Evolutionary conservation across 2,888 invertebrate species (phyloP).

Genomic region (Tetramorium bicarinatum): DNA sequence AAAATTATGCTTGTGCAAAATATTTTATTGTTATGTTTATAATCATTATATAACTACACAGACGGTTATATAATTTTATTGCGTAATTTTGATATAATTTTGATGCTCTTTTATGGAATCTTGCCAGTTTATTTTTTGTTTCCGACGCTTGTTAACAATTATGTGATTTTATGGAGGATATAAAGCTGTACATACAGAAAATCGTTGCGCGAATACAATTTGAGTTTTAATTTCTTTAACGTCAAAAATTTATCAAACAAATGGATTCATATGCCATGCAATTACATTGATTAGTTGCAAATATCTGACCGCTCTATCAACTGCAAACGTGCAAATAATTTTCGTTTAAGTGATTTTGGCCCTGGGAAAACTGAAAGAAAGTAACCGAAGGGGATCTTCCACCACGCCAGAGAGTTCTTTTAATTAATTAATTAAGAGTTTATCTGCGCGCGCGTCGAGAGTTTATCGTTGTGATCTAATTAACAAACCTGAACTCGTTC

Average conservation of each 20-base stretch:
- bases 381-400: constrained; percentile 9
- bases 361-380: constrained; percentile 41
- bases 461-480: constrained; percentile 55
- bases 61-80: constrained; percentile 1
- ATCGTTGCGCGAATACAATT: not conserved
- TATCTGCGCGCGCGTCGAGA: constrained; percentile 27
- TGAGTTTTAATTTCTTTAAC: constrained; percentile 19
- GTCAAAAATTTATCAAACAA: constrained; percentile 14
- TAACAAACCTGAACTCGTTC: constrained; percentile 37
- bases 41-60: too few relatives aligned
- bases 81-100: constrained; percentile 20
- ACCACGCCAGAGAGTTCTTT: constrained; percentile 17
- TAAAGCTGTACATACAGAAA: not conserved
- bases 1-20: constrained; percentile 20
- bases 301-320: constrained; percentile 2
- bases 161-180: not conserved
- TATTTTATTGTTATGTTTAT: constrained; percentile 1
- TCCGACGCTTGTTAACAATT: constrained; percentile 8
- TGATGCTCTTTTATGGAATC: not conserved
- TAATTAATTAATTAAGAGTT: constrained; percentile 58
- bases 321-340: constrained; percentile 32
- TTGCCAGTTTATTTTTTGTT: not conserved
- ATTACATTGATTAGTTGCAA: constrained; percentile 34
- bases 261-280: constrained; percentile 12
- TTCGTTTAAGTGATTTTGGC: constrained; percentile 36